Evolutionary conservation across 2,113 vertebrate genomes (phyloP).

Genomic region (Dipodomys spectabilis): DNA sequence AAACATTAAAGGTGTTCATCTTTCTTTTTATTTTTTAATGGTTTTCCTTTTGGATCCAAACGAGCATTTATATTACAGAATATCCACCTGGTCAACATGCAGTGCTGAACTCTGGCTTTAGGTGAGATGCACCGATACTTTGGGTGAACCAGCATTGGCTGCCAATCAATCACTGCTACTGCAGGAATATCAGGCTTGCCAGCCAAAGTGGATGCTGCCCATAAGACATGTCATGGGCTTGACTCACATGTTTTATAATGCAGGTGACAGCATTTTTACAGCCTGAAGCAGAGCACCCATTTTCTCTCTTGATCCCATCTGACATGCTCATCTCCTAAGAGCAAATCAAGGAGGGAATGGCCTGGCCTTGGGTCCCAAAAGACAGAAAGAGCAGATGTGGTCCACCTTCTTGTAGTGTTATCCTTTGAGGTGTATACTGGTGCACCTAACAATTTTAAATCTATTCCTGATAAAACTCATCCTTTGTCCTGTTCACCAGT

Average conservation of each 20-base stretch:
- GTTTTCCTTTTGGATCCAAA: slow-evolving; percentile 81
- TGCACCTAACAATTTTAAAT: slow-evolving; percentile 14
- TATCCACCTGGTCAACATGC: slow-evolving; percentile 71
- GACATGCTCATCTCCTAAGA: neutral
- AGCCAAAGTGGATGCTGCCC: neutral
- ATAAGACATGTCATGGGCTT: neutral
- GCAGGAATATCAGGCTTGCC: slow-evolving; percentile 9
- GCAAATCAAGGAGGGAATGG: slow-evolving; percentile 39
- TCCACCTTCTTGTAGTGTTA: neutral
- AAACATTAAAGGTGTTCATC: slow-evolving; percentile 84
- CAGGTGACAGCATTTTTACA: slow-evolving; percentile 19
- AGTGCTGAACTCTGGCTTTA: slow-evolving; percentile 68
- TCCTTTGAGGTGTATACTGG: neutral
- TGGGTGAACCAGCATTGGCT: slow-evolving; percentile 11
- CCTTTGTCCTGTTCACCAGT: neutral
- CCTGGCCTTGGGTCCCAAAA: slow-evolving; percentile 25
- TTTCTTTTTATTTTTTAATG: slow-evolving; percentile 68
- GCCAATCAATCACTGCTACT: neutral
- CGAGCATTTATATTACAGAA: slow-evolving; percentile 83
- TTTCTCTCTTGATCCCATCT: neutral
- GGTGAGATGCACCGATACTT: slow-evolving; percentile 55
- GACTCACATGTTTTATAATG: neutral
- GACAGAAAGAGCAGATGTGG: neutral
- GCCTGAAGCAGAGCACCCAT: slow-evolving; percentile 37
- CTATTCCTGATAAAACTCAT: neutral